A percentile compares a stretch with the other conserved stretches of the same genome.
phyloP scores from a whole-genome alignment of 2,797 vertebrate genomes.

The Helostoma temminkii region DNA sequence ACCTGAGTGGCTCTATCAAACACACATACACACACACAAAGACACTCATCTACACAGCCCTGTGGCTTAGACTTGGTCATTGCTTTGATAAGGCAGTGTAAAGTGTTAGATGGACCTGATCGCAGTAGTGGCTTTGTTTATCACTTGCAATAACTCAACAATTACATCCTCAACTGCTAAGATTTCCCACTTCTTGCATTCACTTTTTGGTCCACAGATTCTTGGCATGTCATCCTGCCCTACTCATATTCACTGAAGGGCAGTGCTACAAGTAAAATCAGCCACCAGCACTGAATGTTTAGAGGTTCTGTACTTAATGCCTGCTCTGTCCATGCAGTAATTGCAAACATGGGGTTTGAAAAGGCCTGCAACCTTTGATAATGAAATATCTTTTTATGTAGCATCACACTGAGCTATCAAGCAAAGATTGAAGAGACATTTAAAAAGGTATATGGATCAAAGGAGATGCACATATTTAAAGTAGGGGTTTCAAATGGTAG shows the following conservation, averaged over 20 bases:
- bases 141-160: slow-evolving; percentile 44
- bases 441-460: too few relatives aligned
- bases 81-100: slow-evolving; percentile 51
- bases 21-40: slow-evolving; percentile 41
- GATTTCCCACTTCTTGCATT: slow-evolving; percentile 6
- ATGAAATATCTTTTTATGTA: neutral
- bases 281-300: neutral
- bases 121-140: slow-evolving; percentile 53
- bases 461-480: too few relatives aligned
- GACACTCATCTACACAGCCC: slow-evolving; percentile 29
- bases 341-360: neutral
- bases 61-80: slow-evolving; percentile 42
- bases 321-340: neutral
- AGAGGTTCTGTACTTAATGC: neutral
- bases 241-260: neutral
- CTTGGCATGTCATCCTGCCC: neutral
- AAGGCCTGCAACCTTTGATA: slow-evolving; percentile 7
- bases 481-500: too few relatives aligned
- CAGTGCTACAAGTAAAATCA: neutral
- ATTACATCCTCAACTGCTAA: slow-evolving; percentile 43
- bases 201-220: neutral
- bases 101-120: slow-evolving; percentile 61
- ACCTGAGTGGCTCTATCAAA: slow-evolving; percentile 78
- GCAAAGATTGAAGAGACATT: too few relatives aligned
- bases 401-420: neutral